These are phyloP conservation scores for Gnathonemus longibarbis DNA, from an alignment of 2,113 vertebrate genomes.

Conservation along the genomic window DNA sequence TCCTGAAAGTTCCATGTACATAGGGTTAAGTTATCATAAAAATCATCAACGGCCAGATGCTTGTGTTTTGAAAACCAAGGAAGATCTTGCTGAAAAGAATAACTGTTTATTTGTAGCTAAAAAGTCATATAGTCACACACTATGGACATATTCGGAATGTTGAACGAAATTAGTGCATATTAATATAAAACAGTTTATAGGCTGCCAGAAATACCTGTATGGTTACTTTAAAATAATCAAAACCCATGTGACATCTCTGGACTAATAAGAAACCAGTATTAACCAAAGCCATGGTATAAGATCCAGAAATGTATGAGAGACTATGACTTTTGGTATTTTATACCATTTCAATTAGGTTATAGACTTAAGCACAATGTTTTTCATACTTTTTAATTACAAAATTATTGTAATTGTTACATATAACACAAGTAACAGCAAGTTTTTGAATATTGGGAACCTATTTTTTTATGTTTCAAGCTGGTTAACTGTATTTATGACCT, in stretches of 20 bases:
- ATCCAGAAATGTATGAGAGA: neutral
- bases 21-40: too few species aligned
- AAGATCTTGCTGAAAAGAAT: neutral
- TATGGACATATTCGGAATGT: neutral
- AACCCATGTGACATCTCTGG: neutral
- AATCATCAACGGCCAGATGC: too few species aligned
- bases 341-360: neutral
- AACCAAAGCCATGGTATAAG: neutral
- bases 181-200: neutral
- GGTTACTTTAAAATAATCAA: neutral
- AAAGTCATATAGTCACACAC: neutral
- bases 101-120: neutral
- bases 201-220: neutral
- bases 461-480: neutral
- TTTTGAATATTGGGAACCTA: neutral
- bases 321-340: neutral
- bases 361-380: neutral
- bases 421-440: neutral
- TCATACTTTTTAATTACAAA: neutral
- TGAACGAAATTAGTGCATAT: neutral
- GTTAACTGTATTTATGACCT: neutral
- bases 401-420: neutral
- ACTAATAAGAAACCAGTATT: neutral
- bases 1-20: too few species aligned
- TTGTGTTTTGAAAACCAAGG: too few species aligned